phyloP scores from a whole-genome alignment of 2,797 vertebrate genomes.

The Chloroceryle inda region DNA sequence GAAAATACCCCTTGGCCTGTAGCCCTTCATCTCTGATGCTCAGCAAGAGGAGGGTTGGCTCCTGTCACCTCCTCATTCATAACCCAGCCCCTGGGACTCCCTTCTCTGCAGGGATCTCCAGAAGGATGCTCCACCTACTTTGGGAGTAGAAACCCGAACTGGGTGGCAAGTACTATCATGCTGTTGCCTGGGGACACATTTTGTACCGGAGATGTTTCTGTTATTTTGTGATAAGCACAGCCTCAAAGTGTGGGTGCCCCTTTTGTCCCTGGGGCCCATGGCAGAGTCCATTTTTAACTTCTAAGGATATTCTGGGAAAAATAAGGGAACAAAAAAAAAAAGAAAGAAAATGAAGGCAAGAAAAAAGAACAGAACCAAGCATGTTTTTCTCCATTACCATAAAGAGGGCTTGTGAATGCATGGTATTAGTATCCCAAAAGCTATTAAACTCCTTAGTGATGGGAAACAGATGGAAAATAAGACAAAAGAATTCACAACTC shows the following conservation, averaged over 20 bases:
- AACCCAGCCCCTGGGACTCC: neutral
- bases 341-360: neutral
- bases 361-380: neutral
- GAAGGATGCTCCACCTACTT: neutral
- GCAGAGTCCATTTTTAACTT: constrained; percentile 14
- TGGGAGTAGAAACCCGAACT: neutral
- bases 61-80: accelerated
- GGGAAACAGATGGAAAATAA: constrained; percentile 85
- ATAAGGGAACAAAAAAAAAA: neutral
- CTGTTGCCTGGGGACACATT: neutral
- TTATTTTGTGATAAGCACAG: neutral
- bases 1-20: neutral
- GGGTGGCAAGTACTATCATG: accelerated
- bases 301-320: neutral
- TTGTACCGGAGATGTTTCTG: neutral
- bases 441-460: constrained; percentile 80
- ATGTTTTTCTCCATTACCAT: constrained; percentile 67
- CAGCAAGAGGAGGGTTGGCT: neutral
- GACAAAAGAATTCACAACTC: constrained; percentile 86
- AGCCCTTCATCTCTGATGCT: neutral
- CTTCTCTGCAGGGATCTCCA: neutral
- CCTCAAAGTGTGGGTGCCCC: neutral
- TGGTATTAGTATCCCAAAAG: constrained; percentile 75
- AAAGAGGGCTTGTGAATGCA: constrained; percentile 75
- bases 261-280: accelerated